Conservation (phyloP, 2,888 invertebrate species). For the Eurois occulta region DNA sequence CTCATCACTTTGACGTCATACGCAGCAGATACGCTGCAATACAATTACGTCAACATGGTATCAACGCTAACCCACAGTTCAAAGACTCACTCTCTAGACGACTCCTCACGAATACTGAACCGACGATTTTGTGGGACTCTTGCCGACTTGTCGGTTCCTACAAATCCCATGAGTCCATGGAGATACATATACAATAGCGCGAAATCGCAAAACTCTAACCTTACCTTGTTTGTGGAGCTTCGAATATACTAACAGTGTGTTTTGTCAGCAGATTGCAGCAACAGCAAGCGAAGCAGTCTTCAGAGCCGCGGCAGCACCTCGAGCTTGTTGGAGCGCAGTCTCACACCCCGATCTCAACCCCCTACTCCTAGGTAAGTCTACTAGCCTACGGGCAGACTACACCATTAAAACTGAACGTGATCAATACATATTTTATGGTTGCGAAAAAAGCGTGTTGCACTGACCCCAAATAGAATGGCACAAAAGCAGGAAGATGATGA, state of each 20-base stretch:
- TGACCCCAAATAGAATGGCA: too few species aligned
- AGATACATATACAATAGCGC: not conserved
- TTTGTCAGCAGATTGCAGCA: conserved; percentile 91
- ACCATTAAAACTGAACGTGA: not conserved
- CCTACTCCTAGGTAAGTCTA: conserved; percentile 95
- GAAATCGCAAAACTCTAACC: too few species aligned
- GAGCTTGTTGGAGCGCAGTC: conserved; percentile 95
- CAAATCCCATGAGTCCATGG: not conserved
- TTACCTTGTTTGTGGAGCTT: not conserved
- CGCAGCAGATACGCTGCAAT: not conserved
- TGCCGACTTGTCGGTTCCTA: not conserved
- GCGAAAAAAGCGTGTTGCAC: too few species aligned
- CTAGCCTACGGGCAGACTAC: not conserved
- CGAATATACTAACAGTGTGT: conserved; percentile 36
- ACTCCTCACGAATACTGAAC: not conserved
- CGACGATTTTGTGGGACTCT: not conserved
- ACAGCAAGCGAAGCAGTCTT: conserved; percentile 97
- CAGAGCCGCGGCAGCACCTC: conserved; percentile 98
- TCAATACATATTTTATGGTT: not conserved
- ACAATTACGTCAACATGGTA: not conserved
- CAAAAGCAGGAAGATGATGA: too few species aligned
- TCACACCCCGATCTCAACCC: conserved; percentile 97
- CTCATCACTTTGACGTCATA: not conserved
- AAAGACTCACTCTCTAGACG: not conserved
- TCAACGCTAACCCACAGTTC: not conserved